A percentile compares a stretch with the other conserved stretches of the same genome.
These are phyloP conservation scores for Thripadectes ignobilis DNA, from an alignment of 2,797 vertebrate species.

Conservation along the genomic window DNA sequence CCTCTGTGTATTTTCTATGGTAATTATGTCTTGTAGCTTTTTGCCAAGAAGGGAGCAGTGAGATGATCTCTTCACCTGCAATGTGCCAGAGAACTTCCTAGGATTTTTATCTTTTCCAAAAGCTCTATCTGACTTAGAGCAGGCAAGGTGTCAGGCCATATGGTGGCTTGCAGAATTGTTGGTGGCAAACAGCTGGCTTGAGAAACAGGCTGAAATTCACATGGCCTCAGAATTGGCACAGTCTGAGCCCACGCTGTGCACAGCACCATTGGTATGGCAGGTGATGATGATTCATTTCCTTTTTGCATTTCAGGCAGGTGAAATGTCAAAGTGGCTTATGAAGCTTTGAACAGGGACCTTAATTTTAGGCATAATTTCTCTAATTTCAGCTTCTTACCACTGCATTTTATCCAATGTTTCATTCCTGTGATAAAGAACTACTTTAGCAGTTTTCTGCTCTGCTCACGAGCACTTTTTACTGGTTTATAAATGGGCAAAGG, in stretches of 20 bases:
- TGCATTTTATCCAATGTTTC: neutral
- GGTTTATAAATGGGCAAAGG: neutral
- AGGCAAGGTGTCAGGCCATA: neutral
- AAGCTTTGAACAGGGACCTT: neutral
- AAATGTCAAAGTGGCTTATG: neutral
- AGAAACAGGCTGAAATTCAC: neutral
- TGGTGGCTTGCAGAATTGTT: neutral
- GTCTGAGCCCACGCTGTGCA: accelerated
- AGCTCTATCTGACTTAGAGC: neutral
- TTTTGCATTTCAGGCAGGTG: neutral
- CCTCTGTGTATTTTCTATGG: neutral
- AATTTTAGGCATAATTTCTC: neutral
- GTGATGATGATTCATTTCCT: neutral
- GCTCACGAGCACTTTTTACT: neutral
- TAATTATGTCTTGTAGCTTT: neutral
- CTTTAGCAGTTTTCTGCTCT: neutral
- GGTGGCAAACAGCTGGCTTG: neutral
- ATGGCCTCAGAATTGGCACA: neutral
- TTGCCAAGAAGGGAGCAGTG: neutral
- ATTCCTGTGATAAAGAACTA: neutral
- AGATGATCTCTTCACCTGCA: neutral
- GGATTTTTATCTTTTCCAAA: neutral
- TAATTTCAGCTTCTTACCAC: neutral
- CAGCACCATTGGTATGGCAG: neutral
- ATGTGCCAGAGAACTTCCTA: neutral